Percentiles rank a stretch among this genome's conserved stretches.
These are phyloP conservation scores for Scomber scombrus DNA, from an alignment of 2,113 vertebrate genomes.

Conservation along the genomic window DNA sequence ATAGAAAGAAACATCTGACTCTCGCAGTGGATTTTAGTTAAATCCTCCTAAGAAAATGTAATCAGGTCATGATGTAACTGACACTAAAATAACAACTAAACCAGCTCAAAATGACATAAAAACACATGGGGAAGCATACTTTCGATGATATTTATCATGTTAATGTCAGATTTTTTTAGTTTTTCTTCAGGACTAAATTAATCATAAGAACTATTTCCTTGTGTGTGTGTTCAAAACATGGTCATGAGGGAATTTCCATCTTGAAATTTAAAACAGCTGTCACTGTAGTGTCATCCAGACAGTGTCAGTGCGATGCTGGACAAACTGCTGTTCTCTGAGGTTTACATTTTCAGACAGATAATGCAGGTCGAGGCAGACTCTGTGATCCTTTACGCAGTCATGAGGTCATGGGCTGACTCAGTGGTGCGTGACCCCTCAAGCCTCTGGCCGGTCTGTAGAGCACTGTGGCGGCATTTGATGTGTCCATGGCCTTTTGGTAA, in stretches of 20 bases:
- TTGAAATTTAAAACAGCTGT: constrained; percentile 9
- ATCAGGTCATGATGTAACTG: not conserved
- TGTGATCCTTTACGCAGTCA: constrained; percentile 26
- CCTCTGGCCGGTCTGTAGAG: constrained; percentile 42
- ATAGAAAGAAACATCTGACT: not conserved
- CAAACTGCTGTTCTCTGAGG: not conserved
- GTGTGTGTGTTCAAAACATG: not conserved
- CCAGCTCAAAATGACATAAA: not conserved
- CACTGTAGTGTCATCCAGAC: not conserved
- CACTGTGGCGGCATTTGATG: constrained; percentile 52
- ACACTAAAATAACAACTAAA: no score
- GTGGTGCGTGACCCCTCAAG: constrained; percentile 39
- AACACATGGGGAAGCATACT: not conserved
- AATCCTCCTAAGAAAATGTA: not conserved
- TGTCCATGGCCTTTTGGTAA: constrained; percentile 58
- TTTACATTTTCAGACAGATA: constrained; percentile 14
- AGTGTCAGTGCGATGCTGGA: not conserved
- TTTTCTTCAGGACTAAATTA: not conserved
- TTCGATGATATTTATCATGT: not conserved
- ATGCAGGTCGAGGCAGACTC: constrained; percentile 19
- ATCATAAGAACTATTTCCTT: not conserved
- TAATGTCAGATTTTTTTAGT: not conserved
- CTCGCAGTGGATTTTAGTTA: not conserved
- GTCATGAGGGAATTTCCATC: not conserved
- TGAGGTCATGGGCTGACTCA: constrained; percentile 53